These are phyloP conservation scores for Paracentrotus lividus DNA, from an alignment of 53 echinoderm and acorn worm genomes.

Conservation along the genomic window DNA sequence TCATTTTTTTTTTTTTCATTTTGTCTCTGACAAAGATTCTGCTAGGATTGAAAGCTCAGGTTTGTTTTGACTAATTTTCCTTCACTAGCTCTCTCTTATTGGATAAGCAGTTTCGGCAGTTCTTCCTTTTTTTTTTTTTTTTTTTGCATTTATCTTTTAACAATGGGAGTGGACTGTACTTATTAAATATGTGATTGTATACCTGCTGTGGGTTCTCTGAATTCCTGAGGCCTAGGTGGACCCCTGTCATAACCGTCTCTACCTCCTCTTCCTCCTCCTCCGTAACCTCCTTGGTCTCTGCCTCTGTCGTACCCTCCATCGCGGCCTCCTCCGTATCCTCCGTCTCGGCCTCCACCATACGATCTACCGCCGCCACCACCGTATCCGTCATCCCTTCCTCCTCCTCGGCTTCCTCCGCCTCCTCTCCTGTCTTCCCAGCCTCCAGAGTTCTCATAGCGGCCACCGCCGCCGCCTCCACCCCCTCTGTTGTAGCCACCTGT, in stretches of 20 bases:
- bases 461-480: conserved; percentile 71
- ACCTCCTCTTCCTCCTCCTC: conserved; percentile 57
- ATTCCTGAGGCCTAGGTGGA: conserved; percentile 76
- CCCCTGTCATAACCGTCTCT: conserved; percentile 64
- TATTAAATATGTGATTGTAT: too few species aligned
- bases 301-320: conserved; percentile 56
- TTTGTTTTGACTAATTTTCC: too few species aligned
- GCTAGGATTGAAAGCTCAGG: too few species aligned
- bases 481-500: conserved; percentile 59
- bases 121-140: too few species aligned
- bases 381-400: conserved; percentile 53
- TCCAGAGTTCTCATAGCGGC: conserved; percentile 65
- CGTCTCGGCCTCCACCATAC: conserved; percentile 36
- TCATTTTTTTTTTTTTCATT: too few species aligned
- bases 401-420: conserved; percentile 57
- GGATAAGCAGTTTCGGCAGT: too few species aligned
- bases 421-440: conserved; percentile 71
- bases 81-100: too few species aligned
- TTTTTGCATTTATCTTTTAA: too few species aligned
- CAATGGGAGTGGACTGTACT: too few species aligned
- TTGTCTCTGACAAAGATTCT: too few species aligned
- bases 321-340: conserved; percentile 45
- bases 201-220: conserved; percentile 88
- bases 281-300: conserved; percentile 68
- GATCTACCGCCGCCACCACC: conserved; percentile 53